Evolutionary conservation across 2,888 invertebrate genomes (phyloP), one percentile per base, ranked within the genome.

Genomic region (Agrypnus murinus): DNA sequence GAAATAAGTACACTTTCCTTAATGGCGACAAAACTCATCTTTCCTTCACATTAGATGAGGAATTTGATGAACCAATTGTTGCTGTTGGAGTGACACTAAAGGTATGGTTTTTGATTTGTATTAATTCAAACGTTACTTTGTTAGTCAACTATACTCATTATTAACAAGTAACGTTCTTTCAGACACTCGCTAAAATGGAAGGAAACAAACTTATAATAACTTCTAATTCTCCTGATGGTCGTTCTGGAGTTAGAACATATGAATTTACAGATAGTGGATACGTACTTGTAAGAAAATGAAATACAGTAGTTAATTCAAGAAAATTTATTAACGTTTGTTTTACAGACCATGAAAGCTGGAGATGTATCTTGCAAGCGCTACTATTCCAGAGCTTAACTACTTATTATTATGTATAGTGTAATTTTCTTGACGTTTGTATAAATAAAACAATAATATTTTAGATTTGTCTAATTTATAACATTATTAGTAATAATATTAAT

Each of bases 11-110:
- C 14, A 65, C 65, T 9, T 65, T 77, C 32, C 72, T 70, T 6
- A 65, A 50, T 43, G 62, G 57, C 15, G 48, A 71, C n/a, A 75
- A 74, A 46, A 45, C 70, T 6, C 58, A 58, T 12, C 64, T 70
- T 7, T 58, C 58, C 12, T 72, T 80, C n/a, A 71, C 67, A 1
- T 55, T 77, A 7, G 75, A 72, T 25, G 62, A 78, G 65, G 76
- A 74, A 68, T 74, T 73, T 15, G 77, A 75, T n/a, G 38, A 78
- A 77, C 25, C 25, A 73, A 34, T 50, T 58, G 10, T 9, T 71
- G 45, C 71, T 66, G 46, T 40, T 1, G 77, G 75, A 55, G 15
- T 65, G 6, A 67, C 58, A 17, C 65, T 76, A 8, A 77, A 77
- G 65, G 77, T 77, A 55, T 31, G 1, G 32, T 32, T 10, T 25